phyloP scores from a whole-genome alignment of 2,888 invertebrate genomes.

The Plebejus anna region DNA sequence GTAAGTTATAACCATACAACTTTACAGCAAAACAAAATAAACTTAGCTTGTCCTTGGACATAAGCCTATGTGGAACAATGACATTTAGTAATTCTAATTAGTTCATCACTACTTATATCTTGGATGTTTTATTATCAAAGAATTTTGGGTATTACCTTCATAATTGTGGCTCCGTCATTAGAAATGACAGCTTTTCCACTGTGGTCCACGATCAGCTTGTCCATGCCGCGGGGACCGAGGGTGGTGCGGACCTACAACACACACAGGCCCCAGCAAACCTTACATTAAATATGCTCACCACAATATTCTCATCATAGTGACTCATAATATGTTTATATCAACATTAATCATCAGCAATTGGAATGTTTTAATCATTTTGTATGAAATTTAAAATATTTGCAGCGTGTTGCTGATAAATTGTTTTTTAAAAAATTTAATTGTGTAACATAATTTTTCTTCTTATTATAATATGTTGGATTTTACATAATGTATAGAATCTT shows the following conservation, averaged over 20 bases:
- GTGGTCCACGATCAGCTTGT: slow-evolving; percentile 96
- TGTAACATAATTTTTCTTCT: not conserved
- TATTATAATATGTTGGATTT: not conserved
- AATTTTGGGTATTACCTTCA: slow-evolving; percentile 81
- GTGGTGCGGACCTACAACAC: slow-evolving; percentile 87
- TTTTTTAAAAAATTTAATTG: not conserved
- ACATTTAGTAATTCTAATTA: not conserved
- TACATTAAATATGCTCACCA: slow-evolving; percentile 11
- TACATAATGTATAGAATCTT: not conserved
- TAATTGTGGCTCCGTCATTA: slow-evolving; percentile 99
- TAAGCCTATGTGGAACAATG: no score
- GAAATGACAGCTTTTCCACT: slow-evolving; percentile 97
- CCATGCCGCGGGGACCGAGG: slow-evolving; percentile 99
- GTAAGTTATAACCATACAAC: no score
- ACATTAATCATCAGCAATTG: slow-evolving; percentile 31
- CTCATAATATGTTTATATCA: slow-evolving; percentile 6
- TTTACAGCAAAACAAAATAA: no score
- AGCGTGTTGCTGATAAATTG: not conserved
- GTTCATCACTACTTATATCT: not conserved
- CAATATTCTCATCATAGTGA: not conserved
- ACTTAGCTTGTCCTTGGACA: no score
- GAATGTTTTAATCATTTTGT: slow-evolving; percentile 5
- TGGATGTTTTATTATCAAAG: not conserved
- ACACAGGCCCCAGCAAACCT: not conserved
- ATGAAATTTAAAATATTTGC: not conserved